phyloP scores from a whole-genome alignment of 2,797 vertebrate species.

The Distichodus sexfasciatus region DNA sequence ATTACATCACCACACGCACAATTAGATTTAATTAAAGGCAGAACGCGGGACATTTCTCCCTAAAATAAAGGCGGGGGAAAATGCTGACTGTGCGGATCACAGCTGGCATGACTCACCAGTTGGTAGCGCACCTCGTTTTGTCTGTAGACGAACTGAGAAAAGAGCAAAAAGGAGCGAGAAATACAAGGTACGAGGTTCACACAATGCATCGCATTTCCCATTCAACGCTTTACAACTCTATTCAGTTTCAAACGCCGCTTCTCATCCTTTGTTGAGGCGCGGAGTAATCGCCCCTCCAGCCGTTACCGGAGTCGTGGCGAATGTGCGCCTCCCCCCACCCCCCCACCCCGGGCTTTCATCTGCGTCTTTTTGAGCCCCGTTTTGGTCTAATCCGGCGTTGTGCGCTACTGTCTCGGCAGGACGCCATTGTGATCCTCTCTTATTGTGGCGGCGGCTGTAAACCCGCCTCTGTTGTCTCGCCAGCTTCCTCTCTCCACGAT shows the following conservation, averaged over 20 bases:
- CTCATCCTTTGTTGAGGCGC: conserved; percentile 37
- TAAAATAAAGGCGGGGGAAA: too few relatives aligned
- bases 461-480: conserved; percentile 79
- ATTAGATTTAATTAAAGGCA: neutral
- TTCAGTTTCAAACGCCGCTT: conserved; percentile 34
- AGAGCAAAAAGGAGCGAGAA: conserved; percentile 27
- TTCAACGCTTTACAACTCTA: conserved; percentile 29
- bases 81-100: neutral
- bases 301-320: conserved; percentile 32
- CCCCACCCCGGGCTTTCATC: conserved; percentile 58
- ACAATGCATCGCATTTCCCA: conserved; percentile 6
- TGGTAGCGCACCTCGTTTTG: conserved; percentile 11
- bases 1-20: neutral
- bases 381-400: conserved; percentile 69
- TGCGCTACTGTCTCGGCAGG: conserved; percentile 74
- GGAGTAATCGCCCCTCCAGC: conserved; percentile 25
- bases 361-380: conserved; percentile 63
- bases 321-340: conserved; percentile 34
- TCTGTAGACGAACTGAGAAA: conserved; percentile 8
- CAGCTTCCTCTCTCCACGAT: conserved; percentile 76
- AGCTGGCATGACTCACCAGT: conserved; percentile 21
- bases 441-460: conserved; percentile 76
- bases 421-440: conserved; percentile 72
- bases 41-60: neutral
- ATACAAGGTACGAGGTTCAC: conserved; percentile 8